Evolutionary conservation across 1,140 invertebrate genomes (phyloP).

Genomic region (Rhysida immarginata): DNA sequence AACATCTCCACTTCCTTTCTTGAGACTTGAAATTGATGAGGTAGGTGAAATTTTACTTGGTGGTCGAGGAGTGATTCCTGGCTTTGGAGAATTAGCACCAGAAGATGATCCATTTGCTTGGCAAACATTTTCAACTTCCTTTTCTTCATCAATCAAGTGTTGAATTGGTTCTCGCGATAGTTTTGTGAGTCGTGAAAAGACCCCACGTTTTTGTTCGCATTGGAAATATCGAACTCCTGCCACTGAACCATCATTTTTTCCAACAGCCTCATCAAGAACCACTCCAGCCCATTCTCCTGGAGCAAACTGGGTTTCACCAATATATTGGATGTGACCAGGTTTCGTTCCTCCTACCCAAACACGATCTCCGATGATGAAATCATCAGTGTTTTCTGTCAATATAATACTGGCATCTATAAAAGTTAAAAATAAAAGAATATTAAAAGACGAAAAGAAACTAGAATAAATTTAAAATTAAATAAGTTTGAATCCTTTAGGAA

Average conservation of each 20-base stretch:
- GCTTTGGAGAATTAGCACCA: not conserved
- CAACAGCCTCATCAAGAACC: slow-evolving; percentile 82
- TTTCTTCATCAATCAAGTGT: slow-evolving; percentile 2
- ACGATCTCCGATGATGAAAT: slow-evolving; percentile 86
- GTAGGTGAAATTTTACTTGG: not conserved
- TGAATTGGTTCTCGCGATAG: slow-evolving; percentile 50
- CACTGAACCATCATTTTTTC: slow-evolving; percentile 96
- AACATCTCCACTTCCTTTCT: not conserved
- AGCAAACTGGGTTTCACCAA: slow-evolving; percentile 94
- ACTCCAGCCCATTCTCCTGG: slow-evolving; percentile 94
- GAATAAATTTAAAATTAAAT: not conserved
- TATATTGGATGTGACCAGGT: slow-evolving; percentile 85
- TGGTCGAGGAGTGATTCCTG: not conserved
- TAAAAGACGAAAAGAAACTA: not conserved
- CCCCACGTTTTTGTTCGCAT: slow-evolving; percentile 80
- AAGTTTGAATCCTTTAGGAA: not conserved
- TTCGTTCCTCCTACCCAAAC: slow-evolving; percentile 94
- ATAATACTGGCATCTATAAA: slow-evolving; percentile 57
- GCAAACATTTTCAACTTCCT: not conserved
- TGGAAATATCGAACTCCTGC: slow-evolving; percentile 82
- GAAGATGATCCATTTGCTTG: not conserved
- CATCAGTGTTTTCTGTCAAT: slow-evolving; percentile 76
- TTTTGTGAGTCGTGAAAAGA: slow-evolving; percentile 79
- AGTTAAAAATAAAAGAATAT: not conserved
- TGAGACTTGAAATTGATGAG: not conserved